Conservation (phyloP, 2,888 invertebrate species). For the Poecilobothrus nobilitatus region DNA sequence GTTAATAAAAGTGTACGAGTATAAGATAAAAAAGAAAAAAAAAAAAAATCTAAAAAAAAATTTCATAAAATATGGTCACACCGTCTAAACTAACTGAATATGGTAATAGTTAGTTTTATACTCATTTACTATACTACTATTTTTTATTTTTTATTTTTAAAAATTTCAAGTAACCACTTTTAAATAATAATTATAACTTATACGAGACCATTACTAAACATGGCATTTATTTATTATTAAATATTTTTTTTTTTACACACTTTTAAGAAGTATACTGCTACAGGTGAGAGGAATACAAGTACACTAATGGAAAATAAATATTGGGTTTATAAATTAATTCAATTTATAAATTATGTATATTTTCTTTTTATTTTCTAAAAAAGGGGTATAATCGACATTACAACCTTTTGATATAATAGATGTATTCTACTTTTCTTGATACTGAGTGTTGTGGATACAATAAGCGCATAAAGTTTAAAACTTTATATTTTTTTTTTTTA, state of each 20-base stretch:
- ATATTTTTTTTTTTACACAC: background rate
- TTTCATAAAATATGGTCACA: background rate
- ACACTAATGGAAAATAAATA: background rate
- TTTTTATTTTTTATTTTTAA: no score
- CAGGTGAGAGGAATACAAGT: background rate
- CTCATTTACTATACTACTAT: background rate
- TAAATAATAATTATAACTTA: background rate
- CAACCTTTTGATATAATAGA: no score
- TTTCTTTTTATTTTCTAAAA: no score
- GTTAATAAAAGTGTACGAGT: background rate
- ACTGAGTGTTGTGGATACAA: no score
- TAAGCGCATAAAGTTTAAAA: no score
- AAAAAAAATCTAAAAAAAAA: background rate
- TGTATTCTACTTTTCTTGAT: no score
- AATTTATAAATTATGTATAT: no score
- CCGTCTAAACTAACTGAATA: conserved; percentile 1
- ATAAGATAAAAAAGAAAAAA: background rate
- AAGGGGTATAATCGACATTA: no score
- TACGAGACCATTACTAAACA: background rate
- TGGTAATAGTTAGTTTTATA: background rate
- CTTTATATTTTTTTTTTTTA: no score
- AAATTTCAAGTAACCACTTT: background rate
- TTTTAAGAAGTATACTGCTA: background rate
- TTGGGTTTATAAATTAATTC: no score
- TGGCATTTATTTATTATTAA: background rate